phyloP scores from a whole-genome alignment of 2,888 invertebrate species.

The Cryptocephalus moraei region DNA sequence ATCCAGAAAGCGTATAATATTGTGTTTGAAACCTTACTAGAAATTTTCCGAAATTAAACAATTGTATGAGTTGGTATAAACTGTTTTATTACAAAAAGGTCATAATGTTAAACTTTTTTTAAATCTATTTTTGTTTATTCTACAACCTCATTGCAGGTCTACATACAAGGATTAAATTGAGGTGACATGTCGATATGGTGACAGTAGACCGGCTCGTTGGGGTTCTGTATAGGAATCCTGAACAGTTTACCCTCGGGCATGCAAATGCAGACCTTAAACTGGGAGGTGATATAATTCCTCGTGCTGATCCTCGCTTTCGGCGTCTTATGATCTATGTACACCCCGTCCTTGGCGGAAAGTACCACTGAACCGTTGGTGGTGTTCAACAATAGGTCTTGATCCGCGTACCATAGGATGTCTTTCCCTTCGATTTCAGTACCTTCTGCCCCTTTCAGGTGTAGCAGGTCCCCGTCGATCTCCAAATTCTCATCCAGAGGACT shows the following conservation, averaged over 20 bases:
- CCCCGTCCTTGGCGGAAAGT: slow-evolving; percentile 58
- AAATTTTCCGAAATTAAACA: no score
- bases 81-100: no score
- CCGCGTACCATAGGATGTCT: slow-evolving; percentile 63
- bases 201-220: slow-evolving; percentile 46
- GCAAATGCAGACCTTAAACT: slow-evolving; percentile 83
- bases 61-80: no score
- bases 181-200: slow-evolving; percentile 48
- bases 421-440: slow-evolving; percentile 65
- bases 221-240: slow-evolving; percentile 59
- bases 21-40: no score
- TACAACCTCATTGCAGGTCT: neutral
- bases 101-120: no score
- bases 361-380: slow-evolving; percentile 67
- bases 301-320: slow-evolving; percentile 50
- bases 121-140: no score
- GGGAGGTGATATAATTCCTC: slow-evolving; percentile 38
- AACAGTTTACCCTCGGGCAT: slow-evolving; percentile 83
- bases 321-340: slow-evolving; percentile 60
- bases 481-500: slow-evolving; percentile 63
- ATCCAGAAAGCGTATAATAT: no score
- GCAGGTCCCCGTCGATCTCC: slow-evolving; percentile 53
- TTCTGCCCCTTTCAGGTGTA: slow-evolving; percentile 68
- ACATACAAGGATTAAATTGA: slow-evolving; percentile 52
- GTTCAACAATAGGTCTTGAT: slow-evolving; percentile 67